Evolutionary conservation across 2,888 invertebrate species (phyloP).

Genomic region (Amiota communis): DNA sequence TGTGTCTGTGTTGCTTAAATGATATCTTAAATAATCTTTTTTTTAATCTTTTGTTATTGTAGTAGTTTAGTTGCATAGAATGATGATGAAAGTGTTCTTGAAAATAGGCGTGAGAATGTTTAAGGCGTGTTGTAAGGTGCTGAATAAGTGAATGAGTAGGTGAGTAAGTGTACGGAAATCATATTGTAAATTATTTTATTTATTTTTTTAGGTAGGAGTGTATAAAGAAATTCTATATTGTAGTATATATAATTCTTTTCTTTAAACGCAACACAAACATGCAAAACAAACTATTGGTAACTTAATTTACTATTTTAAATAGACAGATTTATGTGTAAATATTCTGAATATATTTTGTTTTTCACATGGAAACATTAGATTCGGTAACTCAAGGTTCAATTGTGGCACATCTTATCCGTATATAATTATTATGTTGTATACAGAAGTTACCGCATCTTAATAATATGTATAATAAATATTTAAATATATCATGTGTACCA

Average conservation of each 20-base stretch:
- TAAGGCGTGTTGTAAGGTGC: background rate
- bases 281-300: background rate
- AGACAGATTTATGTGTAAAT: background rate
- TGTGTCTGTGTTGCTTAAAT: slow-evolving; percentile 17
- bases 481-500: background rate
- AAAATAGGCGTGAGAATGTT: background rate
- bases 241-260: too few relatives aligned
- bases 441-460: too few relatives aligned
- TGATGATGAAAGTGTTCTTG: background rate
- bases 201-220: too few relatives aligned
- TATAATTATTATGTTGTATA: too few relatives aligned
- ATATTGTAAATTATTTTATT: too few relatives aligned
- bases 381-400: too few relatives aligned
- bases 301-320: background rate
- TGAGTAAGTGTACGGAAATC: too few relatives aligned
- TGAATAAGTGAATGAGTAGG: background rate
- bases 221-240: too few relatives aligned
- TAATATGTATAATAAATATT: too few relatives aligned
- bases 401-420: too few relatives aligned
- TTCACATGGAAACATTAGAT: too few relatives aligned
- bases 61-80: background rate
- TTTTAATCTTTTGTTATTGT: background rate
- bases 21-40: background rate
- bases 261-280: background rate
- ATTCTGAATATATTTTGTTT: too few relatives aligned